Evolutionary conservation across 2,797 vertebrate species (phyloP).

Genomic region (Chaetodon trifasciatus): DNA sequence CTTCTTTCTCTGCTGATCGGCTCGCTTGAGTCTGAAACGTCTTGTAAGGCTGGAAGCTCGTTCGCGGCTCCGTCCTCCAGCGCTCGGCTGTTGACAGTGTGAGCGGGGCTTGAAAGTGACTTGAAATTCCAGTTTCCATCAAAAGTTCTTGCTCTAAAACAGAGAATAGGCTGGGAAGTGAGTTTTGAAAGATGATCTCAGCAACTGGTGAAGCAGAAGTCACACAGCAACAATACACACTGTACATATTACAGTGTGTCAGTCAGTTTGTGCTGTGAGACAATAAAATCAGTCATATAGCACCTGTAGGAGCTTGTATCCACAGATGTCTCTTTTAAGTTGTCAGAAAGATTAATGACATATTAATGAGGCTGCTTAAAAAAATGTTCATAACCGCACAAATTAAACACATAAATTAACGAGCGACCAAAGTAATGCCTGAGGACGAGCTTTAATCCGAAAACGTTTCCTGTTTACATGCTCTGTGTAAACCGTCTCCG

Average conservation of each 20-base stretch:
- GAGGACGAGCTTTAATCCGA: conserved; percentile 2
- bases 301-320: neutral
- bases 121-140: conserved; percentile 16
- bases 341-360: neutral
- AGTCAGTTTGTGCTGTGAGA: neutral
- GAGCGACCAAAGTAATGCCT: neutral
- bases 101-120: conserved; percentile 35
- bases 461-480: conserved; percentile 9
- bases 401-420: conserved; percentile 6
- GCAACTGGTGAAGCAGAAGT: neutral
- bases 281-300: neutral
- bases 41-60: conserved; percentile 31
- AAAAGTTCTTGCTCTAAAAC: conserved; percentile 33
- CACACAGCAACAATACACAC: conserved; percentile 7
- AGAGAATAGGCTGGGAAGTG: neutral
- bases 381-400: neutral
- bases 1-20: conserved; percentile 16
- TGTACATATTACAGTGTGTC: neutral
- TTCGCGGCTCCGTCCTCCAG: conserved; percentile 37
- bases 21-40: conserved; percentile 23
- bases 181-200: conserved; percentile 29
- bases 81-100: conserved; percentile 36
- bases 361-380: neutral
- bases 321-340: neutral
- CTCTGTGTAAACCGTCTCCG: neutral